Evolutionary conservation across 2,888 invertebrate genomes (phyloP).

Genomic region (Trisateles emortualis): DNA sequence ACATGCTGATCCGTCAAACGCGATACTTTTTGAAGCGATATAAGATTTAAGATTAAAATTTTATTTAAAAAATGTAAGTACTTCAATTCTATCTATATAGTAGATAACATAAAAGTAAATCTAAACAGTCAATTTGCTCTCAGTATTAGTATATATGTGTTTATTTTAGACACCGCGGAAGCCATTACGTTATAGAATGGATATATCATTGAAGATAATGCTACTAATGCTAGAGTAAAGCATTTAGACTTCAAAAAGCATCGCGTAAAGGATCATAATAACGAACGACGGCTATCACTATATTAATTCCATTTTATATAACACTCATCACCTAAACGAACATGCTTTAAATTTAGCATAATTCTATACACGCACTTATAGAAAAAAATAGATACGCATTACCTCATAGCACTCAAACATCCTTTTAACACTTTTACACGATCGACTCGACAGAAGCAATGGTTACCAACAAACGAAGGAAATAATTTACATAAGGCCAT

Average conservation of each 20-base stretch:
- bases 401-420: slow-evolving; percentile 57
- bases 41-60: not conserved
- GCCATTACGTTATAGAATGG: slow-evolving; percentile 30
- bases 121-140: slow-evolving; percentile 28
- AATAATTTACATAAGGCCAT: slow-evolving; percentile 86
- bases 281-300: slow-evolving; percentile 70
- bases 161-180: slow-evolving; percentile 27
- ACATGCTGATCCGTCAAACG: slow-evolving; percentile 39
- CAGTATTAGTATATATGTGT: slow-evolving; percentile 14
- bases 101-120: slow-evolving; percentile 21
- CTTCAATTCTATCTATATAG: not conserved
- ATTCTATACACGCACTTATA: slow-evolving; percentile 71
- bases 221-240: slow-evolving; percentile 26
- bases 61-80: slow-evolving; percentile 1
- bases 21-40: slow-evolving; percentile 41
- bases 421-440: slow-evolving; percentile 63
- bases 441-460: slow-evolving; percentile 77
- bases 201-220: slow-evolving; percentile 27
- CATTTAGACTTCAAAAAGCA: slow-evolving; percentile 40
- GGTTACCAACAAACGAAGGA: slow-evolving; percentile 72
- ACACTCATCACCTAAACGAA: slow-evolving; percentile 79
- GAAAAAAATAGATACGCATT: slow-evolving; percentile 54
- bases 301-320: slow-evolving; percentile 72
- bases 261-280: slow-evolving; percentile 51
- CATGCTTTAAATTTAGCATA: slow-evolving; percentile 68